Percentiles rank a stretch among this genome's conserved stretches.
phyloP scores from a whole-genome alignment of 2,113 vertebrate genomes.

The Rhabdornis inornatus region DNA sequence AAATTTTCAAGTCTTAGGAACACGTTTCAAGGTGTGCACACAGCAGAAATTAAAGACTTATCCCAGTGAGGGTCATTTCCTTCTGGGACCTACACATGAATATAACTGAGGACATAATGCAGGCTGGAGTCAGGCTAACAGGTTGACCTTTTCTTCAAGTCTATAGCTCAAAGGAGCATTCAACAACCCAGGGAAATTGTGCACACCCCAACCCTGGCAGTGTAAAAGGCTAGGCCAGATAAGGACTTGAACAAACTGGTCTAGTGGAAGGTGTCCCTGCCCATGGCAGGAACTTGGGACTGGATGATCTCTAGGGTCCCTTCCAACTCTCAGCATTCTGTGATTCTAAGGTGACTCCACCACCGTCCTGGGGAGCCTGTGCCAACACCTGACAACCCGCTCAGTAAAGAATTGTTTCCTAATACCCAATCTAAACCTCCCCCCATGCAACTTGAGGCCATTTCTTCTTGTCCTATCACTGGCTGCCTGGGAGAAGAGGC shows the following conservation, averaged over 20 bases:
- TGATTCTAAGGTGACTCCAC: rapidly evolving
- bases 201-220: background rate
- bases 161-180: background rate
- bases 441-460: rapidly evolving
- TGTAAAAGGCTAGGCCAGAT: background rate
- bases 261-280: background rate
- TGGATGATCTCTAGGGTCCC: background rate
- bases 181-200: background rate
- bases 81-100: background rate
- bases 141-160: background rate
- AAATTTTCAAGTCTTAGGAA: background rate
- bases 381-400: background rate
- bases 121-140: background rate
- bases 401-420: background rate
- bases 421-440: background rate
- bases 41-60: background rate
- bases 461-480: background rate
- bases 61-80: background rate
- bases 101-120: background rate
- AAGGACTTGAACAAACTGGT: background rate
- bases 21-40: background rate
- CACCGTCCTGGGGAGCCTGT: background rate
- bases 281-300: background rate
- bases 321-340: background rate
- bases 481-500: background rate